Conservation (phyloP, 2,113 vertebrate genomes). For the Cololabis saira region DNA sequence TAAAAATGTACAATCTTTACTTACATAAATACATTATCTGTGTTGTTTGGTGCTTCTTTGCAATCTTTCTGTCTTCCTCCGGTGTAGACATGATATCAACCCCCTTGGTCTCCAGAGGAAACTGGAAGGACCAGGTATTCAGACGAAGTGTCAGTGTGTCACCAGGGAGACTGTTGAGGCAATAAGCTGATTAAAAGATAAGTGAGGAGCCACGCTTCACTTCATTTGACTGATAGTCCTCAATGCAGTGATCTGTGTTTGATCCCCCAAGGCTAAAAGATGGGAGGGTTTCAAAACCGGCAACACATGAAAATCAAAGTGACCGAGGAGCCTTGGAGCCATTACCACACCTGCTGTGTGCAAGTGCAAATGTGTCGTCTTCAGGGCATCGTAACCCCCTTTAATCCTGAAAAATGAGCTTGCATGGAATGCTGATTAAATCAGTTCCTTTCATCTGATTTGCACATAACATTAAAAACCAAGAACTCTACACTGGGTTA, state of each 20-base stretch:
- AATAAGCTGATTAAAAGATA: slow-evolving; percentile 7
- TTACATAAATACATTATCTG: background rate
- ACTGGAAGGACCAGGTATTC: slow-evolving; percentile 38
- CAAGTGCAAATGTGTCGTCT: slow-evolving; percentile 31
- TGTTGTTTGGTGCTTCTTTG: background rate
- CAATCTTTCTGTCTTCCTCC: slow-evolving; percentile 12
- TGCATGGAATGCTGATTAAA: slow-evolving; percentile 2
- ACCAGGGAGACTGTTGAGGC: slow-evolving; percentile 5
- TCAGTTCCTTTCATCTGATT: slow-evolving; percentile 3
- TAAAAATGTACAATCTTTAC: too few species aligned
- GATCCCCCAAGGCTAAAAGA: slow-evolving; percentile 5
- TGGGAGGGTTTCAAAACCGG: background rate
- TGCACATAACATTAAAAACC: background rate
- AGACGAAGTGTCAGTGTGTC: slow-evolving; percentile 21
- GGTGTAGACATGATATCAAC: background rate
- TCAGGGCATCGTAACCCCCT: slow-evolving; percentile 4
- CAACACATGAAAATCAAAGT: background rate
- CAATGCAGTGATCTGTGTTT: background rate
- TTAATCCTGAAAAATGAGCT: slow-evolving; percentile 6
- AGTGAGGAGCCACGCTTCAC: background rate
- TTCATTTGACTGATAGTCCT: background rate
- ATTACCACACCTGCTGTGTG: background rate
- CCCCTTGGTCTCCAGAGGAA: slow-evolving; percentile 17
- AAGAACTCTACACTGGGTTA: too few species aligned
- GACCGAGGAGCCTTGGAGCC: background rate